Conservation (phyloP, 1,140 invertebrate genomes). For the Ooceraea biroi region DNA sequence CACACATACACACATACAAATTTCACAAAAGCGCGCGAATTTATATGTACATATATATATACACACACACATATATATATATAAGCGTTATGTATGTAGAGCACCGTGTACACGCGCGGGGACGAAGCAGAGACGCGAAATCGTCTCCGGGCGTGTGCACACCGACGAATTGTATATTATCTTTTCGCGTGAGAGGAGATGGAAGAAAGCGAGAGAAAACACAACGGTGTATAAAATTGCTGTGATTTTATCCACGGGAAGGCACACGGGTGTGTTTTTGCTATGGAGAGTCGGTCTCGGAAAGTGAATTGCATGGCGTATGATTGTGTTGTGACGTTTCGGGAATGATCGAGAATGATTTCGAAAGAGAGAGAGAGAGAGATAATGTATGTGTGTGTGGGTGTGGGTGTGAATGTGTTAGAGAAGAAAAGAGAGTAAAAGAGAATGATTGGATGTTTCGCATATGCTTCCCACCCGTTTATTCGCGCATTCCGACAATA, state of each 20-base stretch:
- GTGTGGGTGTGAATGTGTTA: too few relatives aligned
- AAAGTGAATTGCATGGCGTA: conserved; percentile 24
- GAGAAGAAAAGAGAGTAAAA: neutral
- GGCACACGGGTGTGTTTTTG: conserved; percentile 47
- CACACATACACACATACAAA: conserved; percentile 64
- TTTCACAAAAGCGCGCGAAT: conserved; percentile 67
- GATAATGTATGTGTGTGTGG: neutral
- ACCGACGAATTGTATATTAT: conserved; percentile 69
- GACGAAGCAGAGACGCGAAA: neutral
- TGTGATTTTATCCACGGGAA: conserved; percentile 74
- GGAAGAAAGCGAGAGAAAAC: conserved; percentile 45
- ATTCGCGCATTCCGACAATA: conserved; percentile 47
- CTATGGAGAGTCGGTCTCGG: conserved; percentile 61
- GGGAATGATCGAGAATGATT: conserved; percentile 18
- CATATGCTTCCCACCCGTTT: conserved; percentile 21
- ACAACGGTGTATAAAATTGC: conserved; percentile 65
- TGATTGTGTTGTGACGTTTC: conserved; percentile 22
- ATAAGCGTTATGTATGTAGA: conserved; percentile 69
- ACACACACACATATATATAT: conserved; percentile 68
- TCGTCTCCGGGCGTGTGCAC: conserved; percentile 37
- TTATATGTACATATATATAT: conserved; percentile 73
- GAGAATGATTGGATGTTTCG: neutral
- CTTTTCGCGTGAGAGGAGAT: conserved; percentile 45
- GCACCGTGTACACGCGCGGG: conserved; percentile 29
- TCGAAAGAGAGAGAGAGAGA: neutral